These are phyloP conservation scores for Trypoxylus dichotomus DNA, from an alignment of 1,140 invertebrate species.

Conservation along the genomic window DNA sequence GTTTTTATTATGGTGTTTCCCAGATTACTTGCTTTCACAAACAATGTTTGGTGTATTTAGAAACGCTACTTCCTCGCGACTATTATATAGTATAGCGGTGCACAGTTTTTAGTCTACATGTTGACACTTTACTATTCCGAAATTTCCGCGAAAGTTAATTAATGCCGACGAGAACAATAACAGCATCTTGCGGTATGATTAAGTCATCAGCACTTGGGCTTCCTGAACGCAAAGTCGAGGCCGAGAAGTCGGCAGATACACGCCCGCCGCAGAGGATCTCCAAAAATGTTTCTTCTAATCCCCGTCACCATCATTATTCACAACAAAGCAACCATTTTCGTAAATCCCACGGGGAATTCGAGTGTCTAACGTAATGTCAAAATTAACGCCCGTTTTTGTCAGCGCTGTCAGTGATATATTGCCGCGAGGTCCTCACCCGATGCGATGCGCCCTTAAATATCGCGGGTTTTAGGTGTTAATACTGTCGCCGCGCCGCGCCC, in stretches of 20 bases:
- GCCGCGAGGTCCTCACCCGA: neutral
- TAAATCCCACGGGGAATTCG: neutral
- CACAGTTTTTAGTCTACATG: neutral
- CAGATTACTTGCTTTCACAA: too few species aligned
- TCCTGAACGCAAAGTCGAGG: neutral
- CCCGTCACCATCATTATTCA: conserved; percentile 4
- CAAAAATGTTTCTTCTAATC: conserved; percentile 12
- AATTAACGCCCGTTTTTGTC: conserved; percentile 16
- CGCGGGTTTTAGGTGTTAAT: conserved; percentile 18
- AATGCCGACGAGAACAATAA: neutral
- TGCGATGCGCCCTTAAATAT: neutral
- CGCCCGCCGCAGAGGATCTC: neutral
- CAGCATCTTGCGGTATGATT: neutral
- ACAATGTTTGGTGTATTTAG: too few species aligned
- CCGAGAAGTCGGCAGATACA: neutral
- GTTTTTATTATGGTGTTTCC: too few species aligned
- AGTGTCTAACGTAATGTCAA: conserved; percentile 21
- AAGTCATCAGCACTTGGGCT: neutral
- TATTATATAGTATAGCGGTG: too few species aligned
- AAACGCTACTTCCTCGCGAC: too few species aligned
- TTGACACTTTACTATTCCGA: neutral
- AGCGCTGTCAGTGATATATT: conserved; percentile 12
- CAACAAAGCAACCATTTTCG: conserved; percentile 5
- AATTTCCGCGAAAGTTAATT: neutral
- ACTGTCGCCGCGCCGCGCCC: neutral